phyloP scores from a whole-genome alignment of 2,797 vertebrate genomes.

The Semotilus atromaculatus region DNA sequence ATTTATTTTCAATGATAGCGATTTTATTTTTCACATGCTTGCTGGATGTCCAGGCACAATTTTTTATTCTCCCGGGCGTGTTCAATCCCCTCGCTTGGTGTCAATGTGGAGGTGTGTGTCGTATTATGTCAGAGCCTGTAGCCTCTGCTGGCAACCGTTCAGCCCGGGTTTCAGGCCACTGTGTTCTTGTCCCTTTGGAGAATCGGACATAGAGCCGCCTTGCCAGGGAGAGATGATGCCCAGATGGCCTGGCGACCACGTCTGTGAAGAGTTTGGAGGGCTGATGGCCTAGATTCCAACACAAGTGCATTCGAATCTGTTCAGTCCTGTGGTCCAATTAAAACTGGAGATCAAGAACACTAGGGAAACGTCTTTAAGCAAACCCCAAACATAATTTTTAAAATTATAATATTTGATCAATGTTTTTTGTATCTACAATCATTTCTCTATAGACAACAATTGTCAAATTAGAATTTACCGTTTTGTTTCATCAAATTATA shows the following conservation, averaged over 20 bases:
- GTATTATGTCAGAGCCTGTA: conserved; percentile 19
- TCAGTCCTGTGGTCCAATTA: conserved; percentile 22
- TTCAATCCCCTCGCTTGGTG: neutral
- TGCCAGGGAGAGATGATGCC: conserved; percentile 26
- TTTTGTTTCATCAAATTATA: neutral
- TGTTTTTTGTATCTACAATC: neutral
- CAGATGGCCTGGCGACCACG: conserved; percentile 27
- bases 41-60: neutral
- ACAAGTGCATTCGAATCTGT: conserved; percentile 22
- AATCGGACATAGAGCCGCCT: neutral
- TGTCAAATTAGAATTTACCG: neutral
- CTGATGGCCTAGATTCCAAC: conserved; percentile 45
- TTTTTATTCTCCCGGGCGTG: neutral
- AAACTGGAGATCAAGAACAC: neutral
- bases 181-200: conserved; percentile 25
- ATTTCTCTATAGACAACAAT: neutral
- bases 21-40: neutral
- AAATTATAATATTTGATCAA: neutral
- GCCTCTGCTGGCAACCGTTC: neutral
- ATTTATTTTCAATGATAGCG: neutral
- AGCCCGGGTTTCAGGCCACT: conserved; percentile 26
- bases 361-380: neutral
- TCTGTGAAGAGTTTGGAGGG: conserved; percentile 32
- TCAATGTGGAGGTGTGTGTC: neutral
- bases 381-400: neutral